A percentile compares a stretch with the other conserved stretches of the same genome.
These are phyloP conservation scores for Polyodon spathula DNA, from an alignment of 2,113 vertebrate species.

Conservation along the genomic window DNA sequence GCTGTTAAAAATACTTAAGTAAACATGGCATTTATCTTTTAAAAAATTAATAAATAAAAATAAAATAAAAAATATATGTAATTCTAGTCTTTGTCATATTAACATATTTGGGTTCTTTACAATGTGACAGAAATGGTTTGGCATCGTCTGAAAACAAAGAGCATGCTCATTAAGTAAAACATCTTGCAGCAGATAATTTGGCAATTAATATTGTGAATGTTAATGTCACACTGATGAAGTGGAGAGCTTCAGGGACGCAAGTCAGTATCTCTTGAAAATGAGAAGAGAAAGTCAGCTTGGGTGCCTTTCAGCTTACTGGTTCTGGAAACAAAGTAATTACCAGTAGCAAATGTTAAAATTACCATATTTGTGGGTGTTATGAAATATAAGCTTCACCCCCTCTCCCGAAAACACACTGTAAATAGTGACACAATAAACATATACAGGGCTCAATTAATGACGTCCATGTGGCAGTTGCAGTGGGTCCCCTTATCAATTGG, in stretches of 20 bases:
- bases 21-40: slow-evolving; percentile 47
- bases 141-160: slow-evolving; percentile 52
- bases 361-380: slow-evolving; percentile 72
- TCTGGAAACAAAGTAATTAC: slow-evolving; percentile 59
- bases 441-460: too few relatives aligned
- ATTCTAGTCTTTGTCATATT: slow-evolving; percentile 43
- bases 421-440: too few relatives aligned
- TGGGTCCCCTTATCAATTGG: too few relatives aligned
- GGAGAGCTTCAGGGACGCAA: slow-evolving; percentile 40
- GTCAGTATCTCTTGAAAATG: slow-evolving; percentile 35
- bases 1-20: slow-evolving; percentile 39
- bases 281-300: slow-evolving; percentile 12
- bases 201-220: slow-evolving; percentile 67
- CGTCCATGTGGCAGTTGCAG: too few relatives aligned
- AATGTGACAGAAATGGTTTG: slow-evolving; percentile 45
- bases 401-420: too few relatives aligned
- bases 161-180: slow-evolving; percentile 57
- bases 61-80: too few relatives aligned
- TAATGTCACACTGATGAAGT: slow-evolving; percentile 43
- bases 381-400: slow-evolving; percentile 50
- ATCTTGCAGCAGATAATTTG: slow-evolving; percentile 55
- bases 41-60: slow-evolving; percentile 53
- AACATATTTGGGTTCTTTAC: slow-evolving; percentile 51
- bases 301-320: slow-evolving; percentile 31
- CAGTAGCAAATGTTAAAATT: slow-evolving; percentile 86